Percentiles rank a stretch among this genome's conserved stretches.
Evolutionary conservation across 1,140 invertebrate species (phyloP).

Genomic region (Drosophila sp.): DNA sequence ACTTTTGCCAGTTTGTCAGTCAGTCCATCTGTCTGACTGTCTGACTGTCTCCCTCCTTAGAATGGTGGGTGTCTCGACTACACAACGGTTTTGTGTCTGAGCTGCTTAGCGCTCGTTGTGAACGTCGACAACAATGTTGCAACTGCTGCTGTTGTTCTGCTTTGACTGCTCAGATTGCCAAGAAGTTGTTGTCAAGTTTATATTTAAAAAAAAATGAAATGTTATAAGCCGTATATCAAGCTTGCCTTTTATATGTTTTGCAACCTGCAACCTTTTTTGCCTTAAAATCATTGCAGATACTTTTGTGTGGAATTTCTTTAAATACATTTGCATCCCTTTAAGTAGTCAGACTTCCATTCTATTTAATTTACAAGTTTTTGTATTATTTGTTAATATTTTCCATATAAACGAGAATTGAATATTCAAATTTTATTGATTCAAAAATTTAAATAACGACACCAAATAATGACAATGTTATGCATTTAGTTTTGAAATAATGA

Average conservation of each 20-base stretch:
- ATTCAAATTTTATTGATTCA: too few relatives aligned
- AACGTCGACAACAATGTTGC: slow-evolving; percentile 14
- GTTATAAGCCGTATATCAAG: slow-evolving; percentile 39
- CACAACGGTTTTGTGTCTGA: slow-evolving; percentile 49
- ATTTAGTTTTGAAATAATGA: too few relatives aligned
- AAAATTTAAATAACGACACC: too few relatives aligned
- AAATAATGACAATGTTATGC: too few relatives aligned
- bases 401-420: too few relatives aligned
- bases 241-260: slow-evolving; percentile 10
- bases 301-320: too few relatives aligned
- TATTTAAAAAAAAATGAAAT: slow-evolving; percentile 42
- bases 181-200: slow-evolving; percentile 56
- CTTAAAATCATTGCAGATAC: too few relatives aligned
- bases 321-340: too few relatives aligned
- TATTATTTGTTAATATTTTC: too few relatives aligned
- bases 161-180: slow-evolving; percentile 53
- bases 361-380: too few relatives aligned
- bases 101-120: slow-evolving; percentile 58
- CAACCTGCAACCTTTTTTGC: too few relatives aligned
- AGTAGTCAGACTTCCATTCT: too few relatives aligned
- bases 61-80: slow-evolving; percentile 71
- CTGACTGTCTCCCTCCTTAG: slow-evolving; percentile 18
- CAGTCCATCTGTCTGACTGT: slow-evolving; percentile 3
- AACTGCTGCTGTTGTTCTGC: slow-evolving; percentile 37
- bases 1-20: slow-evolving; percentile 59